A percentile compares a stretch with the other conserved stretches of the same genome.
phyloP scores from a whole-genome alignment of 2,888 invertebrate species.

The Philhelius pedissequus region DNA sequence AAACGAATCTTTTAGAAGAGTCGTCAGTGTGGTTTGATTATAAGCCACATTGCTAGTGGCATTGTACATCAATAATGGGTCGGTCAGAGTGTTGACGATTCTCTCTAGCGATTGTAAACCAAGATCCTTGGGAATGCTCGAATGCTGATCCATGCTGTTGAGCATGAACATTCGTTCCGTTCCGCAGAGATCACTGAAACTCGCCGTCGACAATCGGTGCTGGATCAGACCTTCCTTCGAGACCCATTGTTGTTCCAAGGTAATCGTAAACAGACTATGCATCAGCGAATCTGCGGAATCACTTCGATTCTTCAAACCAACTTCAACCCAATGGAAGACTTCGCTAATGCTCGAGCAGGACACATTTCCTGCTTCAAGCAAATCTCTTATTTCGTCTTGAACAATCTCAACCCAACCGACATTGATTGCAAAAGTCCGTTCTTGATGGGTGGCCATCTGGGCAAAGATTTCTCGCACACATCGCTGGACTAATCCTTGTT shows the following conservation, averaged over 20 bases:
- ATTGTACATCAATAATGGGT: constrained; percentile 77
- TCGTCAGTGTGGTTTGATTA: constrained; percentile 85
- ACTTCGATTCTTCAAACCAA: constrained; percentile 83
- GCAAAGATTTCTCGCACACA: constrained; percentile 86
- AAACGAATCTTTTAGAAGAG: constrained; percentile 86
- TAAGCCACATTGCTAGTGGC: constrained; percentile 77
- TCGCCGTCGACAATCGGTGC: constrained; percentile 86
- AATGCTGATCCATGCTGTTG: constrained; percentile 79
- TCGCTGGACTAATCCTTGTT: constrained; percentile 84
- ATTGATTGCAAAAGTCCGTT: constrained; percentile 83
- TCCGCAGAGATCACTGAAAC: constrained; percentile 85
- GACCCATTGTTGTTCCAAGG: constrained; percentile 87
- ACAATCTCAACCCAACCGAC: constrained; percentile 87
- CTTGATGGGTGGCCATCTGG: constrained; percentile 83
- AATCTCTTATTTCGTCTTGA: constrained; percentile 83
- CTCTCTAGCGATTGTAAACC: constrained; percentile 84
- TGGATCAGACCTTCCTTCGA: constrained; percentile 84
- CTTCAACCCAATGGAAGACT: constrained; percentile 85
- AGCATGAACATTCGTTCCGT: constrained; percentile 80
- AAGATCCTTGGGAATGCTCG: constrained; percentile 81
- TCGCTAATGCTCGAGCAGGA: constrained; percentile 83
- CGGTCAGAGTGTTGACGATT: constrained; percentile 82
- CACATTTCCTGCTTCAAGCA: constrained; percentile 81
- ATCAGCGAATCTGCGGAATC: constrained; percentile 79
- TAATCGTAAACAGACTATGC: constrained; percentile 86